These are phyloP conservation scores for Drosophila kurseongensis DNA, from an alignment of 1,140 invertebrate genomes.

Conservation along the genomic window DNA sequence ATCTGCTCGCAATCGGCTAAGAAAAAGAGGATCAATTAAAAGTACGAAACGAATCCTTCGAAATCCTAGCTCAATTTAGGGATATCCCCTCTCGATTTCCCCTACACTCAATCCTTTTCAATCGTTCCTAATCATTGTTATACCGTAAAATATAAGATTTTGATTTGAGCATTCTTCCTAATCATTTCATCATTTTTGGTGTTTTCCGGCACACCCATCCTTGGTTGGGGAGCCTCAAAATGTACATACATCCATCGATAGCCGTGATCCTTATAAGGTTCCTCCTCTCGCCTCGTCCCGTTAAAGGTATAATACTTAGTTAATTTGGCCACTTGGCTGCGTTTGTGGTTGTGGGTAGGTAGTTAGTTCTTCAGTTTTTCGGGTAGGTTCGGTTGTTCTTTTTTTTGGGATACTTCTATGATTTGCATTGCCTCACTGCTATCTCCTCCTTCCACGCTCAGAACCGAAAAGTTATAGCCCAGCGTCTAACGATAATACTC, in stretches of 20 bases:
- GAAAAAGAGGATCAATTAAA: constrained; percentile 59
- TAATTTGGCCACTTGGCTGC: constrained; percentile 80
- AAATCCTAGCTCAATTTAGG: constrained; percentile 44
- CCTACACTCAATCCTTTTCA: constrained; percentile 12
- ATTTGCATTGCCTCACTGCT: constrained; percentile 57
- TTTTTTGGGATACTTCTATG: constrained; percentile 71
- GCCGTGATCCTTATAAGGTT: constrained; percentile 3
- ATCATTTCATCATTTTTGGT: constrained; percentile 44
- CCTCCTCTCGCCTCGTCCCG: constrained; percentile 11
- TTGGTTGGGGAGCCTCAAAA: constrained; percentile 55
- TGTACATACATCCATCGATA: constrained; percentile 64
- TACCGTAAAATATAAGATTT: constrained; percentile 77
- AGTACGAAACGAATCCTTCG: constrained; percentile 41
- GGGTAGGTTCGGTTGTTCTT: constrained; percentile 64
- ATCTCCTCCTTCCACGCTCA: constrained; percentile 34
- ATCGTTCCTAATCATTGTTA: constrained; percentile 29
- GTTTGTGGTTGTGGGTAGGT: constrained; percentile 69
- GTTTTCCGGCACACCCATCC: constrained; percentile 62
- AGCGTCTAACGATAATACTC: constrained; percentile 61
- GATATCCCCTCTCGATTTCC: constrained; percentile 10
- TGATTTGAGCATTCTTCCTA: constrained; percentile 73
- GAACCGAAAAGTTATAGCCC: constrained; percentile 62
- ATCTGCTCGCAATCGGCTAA: constrained; percentile 78
- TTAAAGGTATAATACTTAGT: constrained; percentile 75
- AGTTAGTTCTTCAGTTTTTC: constrained; percentile 66